phyloP scores from a whole-genome alignment of 1,140 invertebrate genomes.

The Berghia stephanieae region DNA sequence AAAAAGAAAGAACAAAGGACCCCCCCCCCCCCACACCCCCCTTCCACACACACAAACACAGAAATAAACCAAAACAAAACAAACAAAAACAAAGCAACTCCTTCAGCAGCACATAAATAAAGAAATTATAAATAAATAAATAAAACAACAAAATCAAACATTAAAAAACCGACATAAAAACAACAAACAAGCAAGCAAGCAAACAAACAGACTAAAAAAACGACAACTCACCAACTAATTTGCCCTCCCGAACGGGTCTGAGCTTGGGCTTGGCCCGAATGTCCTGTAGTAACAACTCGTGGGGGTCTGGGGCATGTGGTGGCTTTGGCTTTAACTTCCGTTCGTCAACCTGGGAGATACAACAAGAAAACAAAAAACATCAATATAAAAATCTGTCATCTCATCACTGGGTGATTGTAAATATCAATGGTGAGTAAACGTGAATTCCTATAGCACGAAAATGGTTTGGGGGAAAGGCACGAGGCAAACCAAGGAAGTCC shows the following conservation, averaged over 20 bases:
- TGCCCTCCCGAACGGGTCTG: constrained; percentile 51
- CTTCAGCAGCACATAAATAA: neutral
- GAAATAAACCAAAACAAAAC: neutral
- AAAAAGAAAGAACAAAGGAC: neutral
- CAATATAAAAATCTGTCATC: too few relatives aligned
- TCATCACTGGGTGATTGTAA: too few relatives aligned
- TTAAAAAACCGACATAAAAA: neutral
- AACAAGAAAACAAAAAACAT: too few relatives aligned
- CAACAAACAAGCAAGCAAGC: neutral
- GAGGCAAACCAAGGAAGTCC: too few relatives aligned
- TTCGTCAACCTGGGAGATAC: constrained; percentile 80
- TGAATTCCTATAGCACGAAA: too few relatives aligned
- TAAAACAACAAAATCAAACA: neutral
- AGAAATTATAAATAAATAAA: constrained; percentile 13
- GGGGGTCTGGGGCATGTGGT: constrained; percentile 76
- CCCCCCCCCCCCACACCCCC: neutral
- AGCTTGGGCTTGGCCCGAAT: constrained; percentile 72
- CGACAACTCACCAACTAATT: constrained; percentile 47
- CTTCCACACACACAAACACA: neutral
- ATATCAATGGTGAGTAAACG: too few relatives aligned
- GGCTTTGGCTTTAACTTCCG: constrained; percentile 79
- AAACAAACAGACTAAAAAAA: neutral
- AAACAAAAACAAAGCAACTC: neutral
- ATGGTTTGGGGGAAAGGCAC: too few relatives aligned
- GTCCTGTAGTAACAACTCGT: constrained; percentile 87